phyloP scores from a whole-genome alignment of 2,113 vertebrate genomes.

The Megaceryle maxima region DNA sequence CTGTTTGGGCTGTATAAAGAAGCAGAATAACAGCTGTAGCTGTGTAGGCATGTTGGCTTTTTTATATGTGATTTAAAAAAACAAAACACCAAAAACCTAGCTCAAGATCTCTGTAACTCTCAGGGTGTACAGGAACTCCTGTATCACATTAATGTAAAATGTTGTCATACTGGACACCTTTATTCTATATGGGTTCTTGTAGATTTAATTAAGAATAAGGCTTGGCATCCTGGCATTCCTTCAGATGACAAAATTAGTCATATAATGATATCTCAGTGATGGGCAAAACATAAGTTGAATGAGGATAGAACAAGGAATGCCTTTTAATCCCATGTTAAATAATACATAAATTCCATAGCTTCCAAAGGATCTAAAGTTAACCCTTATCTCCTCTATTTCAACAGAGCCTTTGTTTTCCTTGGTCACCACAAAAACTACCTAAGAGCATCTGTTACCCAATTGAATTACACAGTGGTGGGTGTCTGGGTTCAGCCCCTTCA shows the following conservation, averaged over 20 bases:
- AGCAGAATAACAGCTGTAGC: background rate
- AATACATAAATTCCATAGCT: background rate
- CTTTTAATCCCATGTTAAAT: background rate
- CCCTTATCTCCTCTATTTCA: background rate
- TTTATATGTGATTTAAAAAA: background rate
- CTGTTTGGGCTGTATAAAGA: background rate
- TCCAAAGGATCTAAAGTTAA: background rate
- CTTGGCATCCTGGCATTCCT: background rate
- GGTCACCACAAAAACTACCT: background rate
- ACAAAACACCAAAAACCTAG: background rate
- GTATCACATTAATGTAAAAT: background rate
- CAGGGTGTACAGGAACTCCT: background rate
- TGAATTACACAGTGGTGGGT: background rate
- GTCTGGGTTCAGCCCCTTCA: background rate
- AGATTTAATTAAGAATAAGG: background rate
- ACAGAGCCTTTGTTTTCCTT: background rate
- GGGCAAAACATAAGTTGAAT: background rate
- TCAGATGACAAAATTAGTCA: background rate
- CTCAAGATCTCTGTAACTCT: background rate
- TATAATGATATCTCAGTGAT: background rate
- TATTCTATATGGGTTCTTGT: background rate
- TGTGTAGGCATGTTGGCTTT: background rate
- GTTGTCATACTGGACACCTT: background rate
- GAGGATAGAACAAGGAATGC: background rate
- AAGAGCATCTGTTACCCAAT: background rate